phyloP scores from a whole-genome alignment of 2,113 vertebrate species.

The Riparia riparia region DNA sequence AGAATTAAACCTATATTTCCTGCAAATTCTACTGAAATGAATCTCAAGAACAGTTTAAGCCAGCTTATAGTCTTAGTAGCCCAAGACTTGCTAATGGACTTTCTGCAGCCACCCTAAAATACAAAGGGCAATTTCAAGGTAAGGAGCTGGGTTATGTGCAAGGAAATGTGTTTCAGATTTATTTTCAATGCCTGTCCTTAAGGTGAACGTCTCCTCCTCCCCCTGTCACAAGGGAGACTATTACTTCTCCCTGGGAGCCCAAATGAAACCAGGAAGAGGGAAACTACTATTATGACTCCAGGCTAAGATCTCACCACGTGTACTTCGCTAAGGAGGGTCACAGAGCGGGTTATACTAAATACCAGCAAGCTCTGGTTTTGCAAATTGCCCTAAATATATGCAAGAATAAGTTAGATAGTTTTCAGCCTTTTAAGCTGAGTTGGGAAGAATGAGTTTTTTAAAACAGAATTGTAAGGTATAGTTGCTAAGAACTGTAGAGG shows the following conservation, averaged over 20 bases:
- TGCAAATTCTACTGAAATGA: conserved; percentile 64
- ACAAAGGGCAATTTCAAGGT: background rate
- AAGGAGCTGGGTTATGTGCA: background rate
- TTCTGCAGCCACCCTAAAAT: conserved; percentile 37
- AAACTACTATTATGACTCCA: conserved; percentile 34
- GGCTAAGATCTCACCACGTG: conserved; percentile 29
- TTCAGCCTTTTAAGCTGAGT: background rate
- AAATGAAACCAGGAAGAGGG: conserved; percentile 59
- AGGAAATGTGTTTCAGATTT: conserved; percentile 15
- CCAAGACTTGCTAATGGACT: background rate
- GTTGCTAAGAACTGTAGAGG: background rate
- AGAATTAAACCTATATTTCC: conserved; percentile 76
- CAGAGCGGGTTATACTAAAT: background rate
- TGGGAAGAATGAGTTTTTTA: background rate
- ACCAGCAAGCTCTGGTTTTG: background rate
- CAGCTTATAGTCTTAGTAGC: conserved; percentile 39
- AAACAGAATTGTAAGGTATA: background rate
- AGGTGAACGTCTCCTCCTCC: conserved; percentile 36
- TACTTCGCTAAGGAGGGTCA: background rate
- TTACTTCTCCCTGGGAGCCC: conserved; percentile 41
- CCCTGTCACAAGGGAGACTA: conserved; percentile 20
- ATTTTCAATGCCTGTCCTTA: conserved; percentile 41
- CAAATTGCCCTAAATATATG: background rate
- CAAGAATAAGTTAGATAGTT: background rate
- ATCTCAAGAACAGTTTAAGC: conserved; percentile 60